Evolutionary conservation across 2,888 invertebrate genomes (phyloP), one percentile per base, ranked within the genome.

Genomic region (Polietes domitor): DNA sequence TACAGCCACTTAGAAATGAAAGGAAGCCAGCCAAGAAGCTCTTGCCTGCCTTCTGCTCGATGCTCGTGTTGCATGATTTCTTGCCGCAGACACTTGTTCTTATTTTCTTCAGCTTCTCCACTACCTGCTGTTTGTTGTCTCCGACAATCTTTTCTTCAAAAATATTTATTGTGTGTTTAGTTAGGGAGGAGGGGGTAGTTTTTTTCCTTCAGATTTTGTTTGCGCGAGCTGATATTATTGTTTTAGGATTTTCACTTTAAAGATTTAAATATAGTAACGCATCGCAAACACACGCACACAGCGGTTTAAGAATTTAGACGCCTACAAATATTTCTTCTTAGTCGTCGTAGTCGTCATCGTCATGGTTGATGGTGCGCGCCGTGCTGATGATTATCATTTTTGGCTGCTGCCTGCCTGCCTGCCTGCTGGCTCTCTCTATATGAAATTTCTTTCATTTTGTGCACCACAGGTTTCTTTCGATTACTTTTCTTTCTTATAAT

Each of bases 281-380:
- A 9, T 32, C 9, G 32, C 17, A 32, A 19, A 71, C 0, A 53
- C 19, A 37, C 37, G 1, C 37, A 1, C 50, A n/a, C n/a, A 17
- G 3, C n/a, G 9, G n/a, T n/a, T 55, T 61, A 82, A 75, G 82
- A 78, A 72, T 71, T 58, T 82, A 78, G 78, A 75, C 82, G 78
- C 82, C 82, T 71, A 21, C 19, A 17, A 47, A 50, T 19, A 50
- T 50, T 17, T 15, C 26, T 58, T 58, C 4, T 53, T 50, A n/a
- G n/a, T n/a, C n/a, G n/a, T 50, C 1, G 17, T 55, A 17, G 24
- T n/a, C 17, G 19, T 58, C 58, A 0, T 5, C 58, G 24, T 55
- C 24, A 10, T 21, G 21, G 10, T 21, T 10, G 50, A 53, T 53
- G 21, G 19, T 53, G 47, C 12, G 47, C 12, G 47, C 47, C 32